Base-by-base conservation (phyloP, 2,113 vertebrate genomes). In the Pseudopipra pipra region DNA sequence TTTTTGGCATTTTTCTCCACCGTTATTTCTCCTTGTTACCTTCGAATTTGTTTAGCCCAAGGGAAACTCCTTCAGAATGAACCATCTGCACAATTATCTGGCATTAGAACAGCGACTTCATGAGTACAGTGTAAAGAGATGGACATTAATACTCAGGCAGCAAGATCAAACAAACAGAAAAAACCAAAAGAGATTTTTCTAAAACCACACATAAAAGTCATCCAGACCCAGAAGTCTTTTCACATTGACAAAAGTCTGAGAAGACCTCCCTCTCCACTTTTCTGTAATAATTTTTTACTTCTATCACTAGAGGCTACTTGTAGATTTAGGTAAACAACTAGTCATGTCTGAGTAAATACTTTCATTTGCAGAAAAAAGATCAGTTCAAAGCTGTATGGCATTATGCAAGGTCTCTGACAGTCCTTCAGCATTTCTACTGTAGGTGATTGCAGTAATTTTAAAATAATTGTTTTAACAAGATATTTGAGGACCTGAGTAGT, bases 191-290 rank as follows among this genome's bases (percentile, higher is more conserved):
- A 74, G 28, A 85, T 66, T 73, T 54, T 39, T 95, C 62, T 87
- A 73, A 97, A 94, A 93, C 85, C 92, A 84, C 75, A 95, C n/a
- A 81, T 87, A 86, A 74, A 87, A 82, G 78, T 94, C 70, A 95
- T 46, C 65, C 83, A 89, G 94, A 89, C 43, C 24, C 49, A 81
- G 62, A 84, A 83, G 68, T 72, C n/a, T 71, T 87, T 82, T 87
- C 59, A 79, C 33, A 27, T 2, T 19, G 28, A 90, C 52, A 56
- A 90, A 83, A 92, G 44, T 59, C 66, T 37, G 44, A 92, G 82
- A 85, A 91, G 33, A 28, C 7, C 14, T 39, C 39, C 23, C 18
- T 62, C 75, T 72, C 41, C 14, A 39, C 44, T 82, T 55, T 33
- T 71, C 51, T 86, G 2, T 35, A 21, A 46, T 78, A 52, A 51